Evolutionary conservation across 2,888 invertebrate species (phyloP).

Genomic region (Caenorhabditis sinica): DNA sequence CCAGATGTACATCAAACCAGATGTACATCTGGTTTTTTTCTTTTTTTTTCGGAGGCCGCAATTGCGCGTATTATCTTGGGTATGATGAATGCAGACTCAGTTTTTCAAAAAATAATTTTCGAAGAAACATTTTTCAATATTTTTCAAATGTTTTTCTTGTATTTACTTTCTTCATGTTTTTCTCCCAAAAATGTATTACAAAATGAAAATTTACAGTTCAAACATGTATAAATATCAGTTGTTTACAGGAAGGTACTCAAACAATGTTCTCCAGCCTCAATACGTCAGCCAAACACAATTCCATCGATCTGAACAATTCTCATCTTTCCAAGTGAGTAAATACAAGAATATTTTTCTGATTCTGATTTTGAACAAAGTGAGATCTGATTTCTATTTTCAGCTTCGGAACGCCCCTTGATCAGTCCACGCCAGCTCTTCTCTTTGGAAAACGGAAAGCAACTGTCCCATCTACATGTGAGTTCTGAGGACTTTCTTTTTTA

Average conservation of each 20-base stretch:
- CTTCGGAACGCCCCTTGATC: slow-evolving; percentile 60
- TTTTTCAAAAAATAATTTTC: slow-evolving; percentile 1
- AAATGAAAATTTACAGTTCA: background rate
- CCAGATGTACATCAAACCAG: background rate
- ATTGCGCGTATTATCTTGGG: slow-evolving; percentile 11
- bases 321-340: slow-evolving; percentile 35
- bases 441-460: slow-evolving; percentile 55
- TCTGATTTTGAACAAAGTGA: background rate
- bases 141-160: background rate
- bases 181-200: background rate
- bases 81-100: slow-evolving; percentile 3
- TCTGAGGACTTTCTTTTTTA: background rate
- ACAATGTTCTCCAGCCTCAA: slow-evolving; percentile 52
- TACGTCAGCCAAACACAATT: slow-evolving; percentile 25
- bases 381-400: slow-evolving; percentile 33
- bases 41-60: slow-evolving; percentile 13
- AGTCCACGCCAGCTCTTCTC: slow-evolving; percentile 61
- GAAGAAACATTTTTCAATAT: background rate
- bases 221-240: no score
- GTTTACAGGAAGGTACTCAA: slow-evolving; percentile 13
- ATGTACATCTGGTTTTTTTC: no score
- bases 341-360: background rate
- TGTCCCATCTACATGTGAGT: slow-evolving; percentile 38
- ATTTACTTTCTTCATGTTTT: background rate
- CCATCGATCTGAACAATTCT: slow-evolving; percentile 37